Evolutionary conservation across 2,113 vertebrate species (phyloP).

Genomic region (Phalacrocorax carbo): DNA sequence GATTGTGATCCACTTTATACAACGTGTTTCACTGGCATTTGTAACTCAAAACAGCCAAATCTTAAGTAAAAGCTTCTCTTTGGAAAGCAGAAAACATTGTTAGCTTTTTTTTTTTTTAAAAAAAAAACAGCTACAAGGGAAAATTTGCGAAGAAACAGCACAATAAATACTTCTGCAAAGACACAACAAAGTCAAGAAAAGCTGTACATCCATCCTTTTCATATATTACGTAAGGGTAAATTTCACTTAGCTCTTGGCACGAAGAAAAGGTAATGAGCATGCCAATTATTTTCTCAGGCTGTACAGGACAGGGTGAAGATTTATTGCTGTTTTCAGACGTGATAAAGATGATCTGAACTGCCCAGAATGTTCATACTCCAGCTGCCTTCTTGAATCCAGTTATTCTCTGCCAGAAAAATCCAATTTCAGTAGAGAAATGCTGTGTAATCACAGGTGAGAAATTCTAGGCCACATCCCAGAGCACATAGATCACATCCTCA

Average conservation of each 20-base stretch:
- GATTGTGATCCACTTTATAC: neutral
- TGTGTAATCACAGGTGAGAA: slow-evolving; percentile 47
- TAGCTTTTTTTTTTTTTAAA: neutral
- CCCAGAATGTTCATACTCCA: slow-evolving; percentile 8
- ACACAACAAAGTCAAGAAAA: slow-evolving; percentile 10
- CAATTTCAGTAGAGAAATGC: slow-evolving; percentile 20
- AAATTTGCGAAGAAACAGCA: neutral
- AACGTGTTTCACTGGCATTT: neutral
- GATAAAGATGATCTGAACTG: slow-evolving; percentile 6
- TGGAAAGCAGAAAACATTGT: neutral
- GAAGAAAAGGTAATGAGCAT: slow-evolving; percentile 37
- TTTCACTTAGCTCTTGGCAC: neutral
- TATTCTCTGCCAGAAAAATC: neutral
- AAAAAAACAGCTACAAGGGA: neutral
- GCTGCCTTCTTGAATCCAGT: neutral
- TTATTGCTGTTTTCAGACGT: slow-evolving; percentile 1
- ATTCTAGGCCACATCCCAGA: neutral
- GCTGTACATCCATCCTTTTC: neutral
- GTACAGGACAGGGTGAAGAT: neutral
- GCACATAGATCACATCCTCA: neutral
- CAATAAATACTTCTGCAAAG: neutral
- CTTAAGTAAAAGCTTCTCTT: neutral
- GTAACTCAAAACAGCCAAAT: neutral
- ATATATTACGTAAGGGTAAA: neutral
- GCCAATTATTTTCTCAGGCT: slow-evolving; percentile 47